phyloP scores from a whole-genome alignment of 1,140 invertebrate genomes.

The Tigriopus japonicus region DNA sequence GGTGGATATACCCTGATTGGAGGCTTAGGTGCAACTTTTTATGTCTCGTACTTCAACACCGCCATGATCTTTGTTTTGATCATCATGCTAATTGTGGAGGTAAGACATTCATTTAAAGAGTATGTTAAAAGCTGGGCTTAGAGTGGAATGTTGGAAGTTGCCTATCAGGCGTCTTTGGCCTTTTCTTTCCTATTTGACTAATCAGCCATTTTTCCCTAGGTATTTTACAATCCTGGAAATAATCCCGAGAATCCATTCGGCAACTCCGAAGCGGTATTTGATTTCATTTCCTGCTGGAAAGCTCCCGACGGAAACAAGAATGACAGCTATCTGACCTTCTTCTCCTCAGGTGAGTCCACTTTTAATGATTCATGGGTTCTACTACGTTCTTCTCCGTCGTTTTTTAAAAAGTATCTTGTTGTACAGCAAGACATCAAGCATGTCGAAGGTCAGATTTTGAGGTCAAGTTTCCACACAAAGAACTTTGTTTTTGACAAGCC shows the following conservation, averaged over 20 bases:
- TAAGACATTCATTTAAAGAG: not conserved
- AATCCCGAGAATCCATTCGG: constrained; percentile 17
- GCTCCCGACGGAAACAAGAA: constrained; percentile 22
- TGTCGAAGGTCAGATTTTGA: not conserved
- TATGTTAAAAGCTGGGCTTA: not conserved
- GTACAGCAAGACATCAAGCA: not conserved
- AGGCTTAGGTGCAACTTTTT: constrained; percentile 27
- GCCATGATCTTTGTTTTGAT: constrained; percentile 25
- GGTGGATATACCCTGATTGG: constrained; percentile 27
- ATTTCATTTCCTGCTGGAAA: constrained; percentile 17
- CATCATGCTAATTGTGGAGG: constrained; percentile 23
- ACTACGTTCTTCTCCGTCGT: too few relatives aligned
- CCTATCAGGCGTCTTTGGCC: not conserved
- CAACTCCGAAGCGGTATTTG: constrained; percentile 14
- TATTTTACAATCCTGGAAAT: constrained; percentile 22
- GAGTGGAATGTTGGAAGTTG: not conserved
- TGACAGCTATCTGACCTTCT: constrained; percentile 24
- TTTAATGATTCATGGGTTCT: too few relatives aligned
- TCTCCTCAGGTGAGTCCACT: constrained; percentile 18
- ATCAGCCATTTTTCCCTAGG: not conserved
- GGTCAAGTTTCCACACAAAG: too few relatives aligned
- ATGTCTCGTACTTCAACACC: constrained; percentile 29
- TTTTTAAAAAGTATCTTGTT: not conserved
- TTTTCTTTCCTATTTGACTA: not conserved
- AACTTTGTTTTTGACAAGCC: too few relatives aligned